Conservation (phyloP, 2,888 invertebrate species). For the Drosophila histrio region DNA sequence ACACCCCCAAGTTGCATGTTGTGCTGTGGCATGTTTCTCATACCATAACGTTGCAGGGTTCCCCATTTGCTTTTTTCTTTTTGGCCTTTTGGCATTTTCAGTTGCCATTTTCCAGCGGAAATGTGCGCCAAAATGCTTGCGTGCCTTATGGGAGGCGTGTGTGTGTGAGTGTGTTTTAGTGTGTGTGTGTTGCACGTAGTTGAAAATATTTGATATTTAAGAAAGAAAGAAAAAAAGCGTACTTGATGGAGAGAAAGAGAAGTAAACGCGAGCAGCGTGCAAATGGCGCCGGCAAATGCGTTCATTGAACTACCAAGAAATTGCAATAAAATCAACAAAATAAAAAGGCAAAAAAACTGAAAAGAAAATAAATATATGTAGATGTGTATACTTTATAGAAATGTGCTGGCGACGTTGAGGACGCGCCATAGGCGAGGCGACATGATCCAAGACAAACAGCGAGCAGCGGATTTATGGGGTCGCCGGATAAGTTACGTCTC, state of each 20-base stretch:
- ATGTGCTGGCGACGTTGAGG: constrained; percentile 49
- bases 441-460: constrained; percentile 66
- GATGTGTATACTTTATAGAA: constrained; percentile 23
- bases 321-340: constrained; percentile 67
- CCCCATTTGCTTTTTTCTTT: constrained; percentile 7
- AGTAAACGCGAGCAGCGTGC: constrained; percentile 13
- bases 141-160: constrained; percentile 37
- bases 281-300: constrained; percentile 73
- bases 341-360: constrained; percentile 32
- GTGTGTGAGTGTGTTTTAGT: background rate
- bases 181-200: constrained; percentile 22
- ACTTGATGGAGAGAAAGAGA: background rate
- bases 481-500: constrained; percentile 13
- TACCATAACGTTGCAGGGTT: constrained; percentile 2
- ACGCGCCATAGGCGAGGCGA: too few relatives aligned
- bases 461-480: constrained; percentile 61
- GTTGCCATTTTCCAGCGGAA: constrained; percentile 69
- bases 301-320: constrained; percentile 69
- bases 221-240: constrained; percentile 20
- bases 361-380: constrained; percentile 54
- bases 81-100: constrained; percentile 67
- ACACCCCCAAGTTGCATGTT: constrained; percentile 43
- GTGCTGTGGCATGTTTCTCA: constrained; percentile 47
- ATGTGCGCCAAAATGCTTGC: constrained; percentile 74
- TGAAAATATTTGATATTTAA: constrained; percentile 67